Percentiles rank a stretch among this genome's conserved stretches.
Evolutionary conservation across 2,888 invertebrate genomes (phyloP).

Genomic region (Caenorhabditis virilis): DNA sequence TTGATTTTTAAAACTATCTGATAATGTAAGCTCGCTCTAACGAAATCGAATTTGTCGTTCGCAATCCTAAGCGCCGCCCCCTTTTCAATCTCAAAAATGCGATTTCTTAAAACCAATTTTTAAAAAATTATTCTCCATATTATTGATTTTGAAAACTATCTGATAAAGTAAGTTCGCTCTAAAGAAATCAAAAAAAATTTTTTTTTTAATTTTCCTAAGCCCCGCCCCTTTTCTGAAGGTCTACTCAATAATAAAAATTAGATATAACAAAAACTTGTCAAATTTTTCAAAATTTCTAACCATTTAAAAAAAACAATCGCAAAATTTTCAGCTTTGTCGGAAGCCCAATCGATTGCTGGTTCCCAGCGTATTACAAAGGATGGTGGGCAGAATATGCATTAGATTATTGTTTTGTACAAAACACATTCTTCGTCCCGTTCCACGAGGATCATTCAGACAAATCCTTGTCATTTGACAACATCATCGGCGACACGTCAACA

Average conservation of each 20-base stretch:
- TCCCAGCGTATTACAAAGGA: constrained; percentile 72
- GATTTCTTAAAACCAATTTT: too few relatives aligned
- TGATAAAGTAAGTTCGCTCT: too few relatives aligned
- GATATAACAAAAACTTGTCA: too few relatives aligned
- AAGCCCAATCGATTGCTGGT: constrained; percentile 73
- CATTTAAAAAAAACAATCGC: constrained; percentile 10
- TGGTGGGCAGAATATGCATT: constrained; percentile 72
- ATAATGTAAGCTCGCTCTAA: background rate
- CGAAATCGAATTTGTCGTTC: too few relatives aligned
- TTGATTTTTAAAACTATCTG: background rate
- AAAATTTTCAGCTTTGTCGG: constrained; percentile 70
- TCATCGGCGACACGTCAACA: constrained; percentile 55
- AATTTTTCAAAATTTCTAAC: too few relatives aligned
- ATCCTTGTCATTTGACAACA: constrained; percentile 62
- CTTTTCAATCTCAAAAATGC: too few relatives aligned
- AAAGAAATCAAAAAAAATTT: constrained; percentile 2
- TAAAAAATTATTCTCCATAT: too few relatives aligned
- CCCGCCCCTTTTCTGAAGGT: too few relatives aligned
- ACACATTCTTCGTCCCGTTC: constrained; percentile 72
- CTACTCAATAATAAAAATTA: too few relatives aligned
- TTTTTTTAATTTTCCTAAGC: too few relatives aligned
- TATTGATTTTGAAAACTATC: too few relatives aligned
- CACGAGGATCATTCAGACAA: constrained; percentile 60
- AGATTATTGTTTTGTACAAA: constrained; percentile 73
- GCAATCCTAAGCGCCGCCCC: too few relatives aligned